A percentile compares a stretch with the other conserved stretches of the same genome.
Conservation (phyloP, 2,113 vertebrate genomes). For the Corvus hawaiiensis region DNA sequence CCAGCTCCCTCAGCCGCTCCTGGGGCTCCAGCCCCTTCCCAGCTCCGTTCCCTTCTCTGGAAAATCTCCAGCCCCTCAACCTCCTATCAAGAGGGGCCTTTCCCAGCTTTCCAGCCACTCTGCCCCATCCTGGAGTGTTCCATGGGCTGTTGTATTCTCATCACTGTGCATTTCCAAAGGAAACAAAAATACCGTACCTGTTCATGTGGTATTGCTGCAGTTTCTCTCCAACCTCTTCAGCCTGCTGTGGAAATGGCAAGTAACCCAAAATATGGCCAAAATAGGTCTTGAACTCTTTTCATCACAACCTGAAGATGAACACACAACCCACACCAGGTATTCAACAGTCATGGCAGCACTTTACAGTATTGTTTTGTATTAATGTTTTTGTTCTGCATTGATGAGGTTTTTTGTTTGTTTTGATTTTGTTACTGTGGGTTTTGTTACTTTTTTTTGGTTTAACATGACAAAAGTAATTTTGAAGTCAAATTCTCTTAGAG, state of each 20-base stretch:
- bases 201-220: background rate
- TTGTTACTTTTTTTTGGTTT: background rate
- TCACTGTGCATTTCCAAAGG: background rate
- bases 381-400: background rate
- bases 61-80: rapidly evolving
- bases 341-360: background rate
- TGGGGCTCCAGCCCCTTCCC: background rate
- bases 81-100: background rate
- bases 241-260: background rate
- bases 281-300: background rate
- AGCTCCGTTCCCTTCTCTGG: rapidly evolving
- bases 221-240: background rate
- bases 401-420: rapidly evolving
- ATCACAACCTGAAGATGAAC: background rate
- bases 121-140: background rate
- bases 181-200: background rate
- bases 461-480: background rate
- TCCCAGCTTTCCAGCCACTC: background rate
- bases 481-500: background rate
- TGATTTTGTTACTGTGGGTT: background rate
- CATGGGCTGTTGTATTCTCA: background rate
- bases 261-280: rapidly evolving
- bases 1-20: background rate
- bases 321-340: rapidly evolving
- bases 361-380: rapidly evolving